Percentiles rank a stretch among this genome's conserved stretches.
Conservation (phyloP, 2,888 invertebrate species). For the Melanotus villosus region DNA sequence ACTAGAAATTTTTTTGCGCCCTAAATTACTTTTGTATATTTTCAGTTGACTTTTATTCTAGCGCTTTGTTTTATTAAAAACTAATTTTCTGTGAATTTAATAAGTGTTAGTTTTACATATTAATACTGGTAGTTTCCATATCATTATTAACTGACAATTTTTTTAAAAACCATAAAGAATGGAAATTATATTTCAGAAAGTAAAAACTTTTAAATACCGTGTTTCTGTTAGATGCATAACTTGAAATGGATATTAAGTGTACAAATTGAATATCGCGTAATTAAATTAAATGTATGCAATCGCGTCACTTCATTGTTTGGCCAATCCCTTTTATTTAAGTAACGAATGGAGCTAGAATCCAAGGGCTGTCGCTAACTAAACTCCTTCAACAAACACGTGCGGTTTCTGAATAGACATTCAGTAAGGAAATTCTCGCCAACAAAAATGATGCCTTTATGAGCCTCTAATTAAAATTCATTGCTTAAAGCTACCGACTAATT, state of each 20-base stretch:
- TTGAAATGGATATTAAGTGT: not conserved
- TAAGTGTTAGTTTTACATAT: too few relatives aligned
- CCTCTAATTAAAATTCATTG: not conserved
- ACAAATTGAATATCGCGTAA: not conserved
- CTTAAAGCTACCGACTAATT: not conserved
- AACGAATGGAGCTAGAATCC: not conserved
- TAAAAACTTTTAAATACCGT: not conserved
- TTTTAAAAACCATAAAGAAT: too few relatives aligned
- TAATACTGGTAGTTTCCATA: too few relatives aligned
- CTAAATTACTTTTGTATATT: too few relatives aligned
- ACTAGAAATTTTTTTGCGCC: too few relatives aligned
- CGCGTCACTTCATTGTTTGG: constrained; percentile 6
- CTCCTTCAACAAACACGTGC: constrained; percentile 5
- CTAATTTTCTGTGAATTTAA: too few relatives aligned
- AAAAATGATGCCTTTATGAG: not conserved
- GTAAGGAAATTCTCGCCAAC: not conserved
- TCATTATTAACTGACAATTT: too few relatives aligned
- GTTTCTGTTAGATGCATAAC: not conserved
- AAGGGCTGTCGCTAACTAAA: not conserved
- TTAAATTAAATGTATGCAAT: constrained; percentile 26
- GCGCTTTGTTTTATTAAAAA: too few relatives aligned
- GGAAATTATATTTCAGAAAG: too few relatives aligned
- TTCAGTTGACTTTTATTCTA: too few relatives aligned
- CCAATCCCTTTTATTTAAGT: constrained; percentile 4
- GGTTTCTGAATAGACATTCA: not conserved